Evolutionary conservation across 2,797 vertebrate species (phyloP), one percentile per base, ranked within the genome.

Genomic region (Notolepis coatsorum): DNA sequence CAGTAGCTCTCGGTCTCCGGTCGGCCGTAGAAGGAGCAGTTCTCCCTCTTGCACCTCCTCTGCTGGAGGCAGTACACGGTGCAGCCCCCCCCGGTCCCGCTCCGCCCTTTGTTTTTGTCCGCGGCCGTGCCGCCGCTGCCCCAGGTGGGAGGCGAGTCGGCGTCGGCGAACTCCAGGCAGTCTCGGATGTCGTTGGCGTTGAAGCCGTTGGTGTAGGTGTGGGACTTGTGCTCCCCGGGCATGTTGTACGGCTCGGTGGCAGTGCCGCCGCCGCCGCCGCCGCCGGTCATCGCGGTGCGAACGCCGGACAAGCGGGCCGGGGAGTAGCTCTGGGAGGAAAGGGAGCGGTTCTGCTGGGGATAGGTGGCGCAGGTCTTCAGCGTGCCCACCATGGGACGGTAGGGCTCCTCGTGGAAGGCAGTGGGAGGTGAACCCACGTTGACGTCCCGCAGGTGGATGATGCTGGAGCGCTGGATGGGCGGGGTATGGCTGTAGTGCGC

Each of bases 291-390:
- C 63, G 94, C 90, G 0, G 95, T 95, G 65, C 95, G 96, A 77
- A 98, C 89, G 13, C 94, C 94, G 0, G 94, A 93, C 83, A 96
- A 80, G 37, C 95, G 95, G 9, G 95, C 95, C 0, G 98, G 97
- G 88, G 96, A 97, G 82, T 98, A 98, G 84, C 95, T 97, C 79
- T 99, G 97, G 18, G 97, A 99, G 3, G 96, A 98, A 89, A 99
- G 92, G 0, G 97, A 95, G 47, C 96, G 94, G 91, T 98, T 99
- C 89, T 99, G 97, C 73, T 99, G 98, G 12, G 98, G 98, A 79
- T 98, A 99, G 2, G 98, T 99, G 91, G 98, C 97, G 39, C 97
- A 99, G 2, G 95, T 97, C 75, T 98, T 97, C 59, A 99, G 90
- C 18, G 93, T 94, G 74, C 98, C 95, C 31, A 99, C 94, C 56